phyloP scores from a whole-genome alignment of 2,888 invertebrate genomes.

The Hydrotaea cyrtoneurina region DNA sequence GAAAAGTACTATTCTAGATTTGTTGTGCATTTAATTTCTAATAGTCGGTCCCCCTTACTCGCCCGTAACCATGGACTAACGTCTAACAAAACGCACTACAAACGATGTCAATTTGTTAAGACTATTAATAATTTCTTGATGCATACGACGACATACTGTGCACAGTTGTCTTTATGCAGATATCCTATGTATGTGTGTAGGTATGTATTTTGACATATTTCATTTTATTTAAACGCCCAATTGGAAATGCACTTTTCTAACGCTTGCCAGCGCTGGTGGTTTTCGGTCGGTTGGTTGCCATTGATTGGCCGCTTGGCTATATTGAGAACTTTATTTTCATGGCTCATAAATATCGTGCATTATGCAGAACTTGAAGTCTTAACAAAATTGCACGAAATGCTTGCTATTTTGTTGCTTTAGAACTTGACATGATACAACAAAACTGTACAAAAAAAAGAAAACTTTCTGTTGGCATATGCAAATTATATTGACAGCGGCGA shows the following conservation, averaged over 20 bases:
- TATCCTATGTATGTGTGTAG: no score
- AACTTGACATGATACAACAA: background rate
- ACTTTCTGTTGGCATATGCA: background rate
- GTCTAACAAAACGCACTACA: slow-evolving; percentile 7
- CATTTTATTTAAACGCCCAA: slow-evolving; percentile 4
- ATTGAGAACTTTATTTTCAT: slow-evolving; percentile 25
- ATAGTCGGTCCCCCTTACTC: no score
- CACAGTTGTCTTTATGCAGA: background rate
- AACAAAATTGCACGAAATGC: background rate
- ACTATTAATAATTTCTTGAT: slow-evolving; percentile 30
- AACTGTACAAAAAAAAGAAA: background rate
- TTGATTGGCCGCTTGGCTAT: background rate
- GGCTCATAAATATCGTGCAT: slow-evolving; percentile 21
- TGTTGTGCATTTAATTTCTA: background rate
- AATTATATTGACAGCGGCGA: background rate
- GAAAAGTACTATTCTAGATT: no score
- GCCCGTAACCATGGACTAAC: background rate
- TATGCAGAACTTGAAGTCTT: background rate
- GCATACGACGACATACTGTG: background rate
- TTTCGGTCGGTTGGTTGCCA: background rate
- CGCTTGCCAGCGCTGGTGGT: background rate
- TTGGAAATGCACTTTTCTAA: slow-evolving; percentile 11
- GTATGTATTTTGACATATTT: no score
- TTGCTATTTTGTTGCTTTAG: background rate
- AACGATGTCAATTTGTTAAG: slow-evolving; percentile 31